Base-by-base conservation (phyloP, 2,888 invertebrate genomes). In the Hedychridium roseum region DNA sequence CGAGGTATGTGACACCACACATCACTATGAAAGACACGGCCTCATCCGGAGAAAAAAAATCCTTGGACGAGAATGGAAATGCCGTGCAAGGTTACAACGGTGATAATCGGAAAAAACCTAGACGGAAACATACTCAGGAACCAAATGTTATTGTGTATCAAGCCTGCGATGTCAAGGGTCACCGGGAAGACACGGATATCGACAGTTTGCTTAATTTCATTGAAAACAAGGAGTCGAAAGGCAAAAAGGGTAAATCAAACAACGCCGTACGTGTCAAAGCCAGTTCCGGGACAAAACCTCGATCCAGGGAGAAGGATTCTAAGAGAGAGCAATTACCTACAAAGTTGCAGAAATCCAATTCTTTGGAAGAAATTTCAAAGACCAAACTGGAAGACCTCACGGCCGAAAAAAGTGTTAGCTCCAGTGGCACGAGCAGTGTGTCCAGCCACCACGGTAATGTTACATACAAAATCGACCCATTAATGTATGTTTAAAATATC, bases 51-150 rank as follows among this genome's bases (percentile, higher is more conserved):
- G 79, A 79, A 28, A 79, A 86, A 84, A 89, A 88, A 79, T 83
- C 87, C 54, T 81, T 88, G 53, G 92, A 92, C 80, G 92, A 92
- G 80, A 92, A 91, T 74, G 90, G 90, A 52, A 92, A 92, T 76
- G 84, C 90, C 26, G 81, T 91, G 43, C 85, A 84, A 70, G 83
- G 69, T 23, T 74, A 75, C 37, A 69, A 71, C 38, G 65, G 65
- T 21, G 68, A 70, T 14, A 71, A 74, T 41, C 67, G 75, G 9
- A 79, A 78, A 47, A 78, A 77, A 47, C 41, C 61, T 2, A 67
- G 73, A 20, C 70, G 75, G 57, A 79, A 77, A 60, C 71, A 71
- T 48, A 68, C 73, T 9, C 77, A 76, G 45, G 77, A 75, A 50
- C 73, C 71, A 12, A 79, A 79, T 39, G 77, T 77, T 21, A 74